Evolutionary conservation across 2,113 vertebrate species (phyloP).

Genomic region (Micromys minutus): DNA sequence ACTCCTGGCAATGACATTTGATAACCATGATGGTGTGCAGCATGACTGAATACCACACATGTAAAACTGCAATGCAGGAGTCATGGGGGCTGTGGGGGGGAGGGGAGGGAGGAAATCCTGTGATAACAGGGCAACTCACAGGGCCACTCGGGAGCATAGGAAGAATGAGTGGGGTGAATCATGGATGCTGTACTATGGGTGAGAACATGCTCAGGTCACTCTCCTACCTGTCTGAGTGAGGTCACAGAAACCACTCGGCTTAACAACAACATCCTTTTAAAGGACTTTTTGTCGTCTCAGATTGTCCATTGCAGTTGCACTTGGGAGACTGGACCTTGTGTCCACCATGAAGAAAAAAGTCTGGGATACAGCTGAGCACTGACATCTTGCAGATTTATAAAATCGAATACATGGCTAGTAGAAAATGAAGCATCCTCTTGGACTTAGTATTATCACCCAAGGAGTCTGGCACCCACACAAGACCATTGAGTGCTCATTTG

Average conservation of each 20-base stretch:
- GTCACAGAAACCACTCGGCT: slow-evolving; percentile 35
- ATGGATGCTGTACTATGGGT: fast-evolving
- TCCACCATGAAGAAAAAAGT: neutral
- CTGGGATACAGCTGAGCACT: neutral
- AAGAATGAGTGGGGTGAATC: neutral
- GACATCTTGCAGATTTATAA: neutral
- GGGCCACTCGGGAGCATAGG: neutral
- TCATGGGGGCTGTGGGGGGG: no score
- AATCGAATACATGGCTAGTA: neutral
- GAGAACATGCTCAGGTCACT: neutral
- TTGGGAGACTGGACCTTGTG: neutral
- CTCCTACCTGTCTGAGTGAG: neutral
- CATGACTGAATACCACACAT: neutral
- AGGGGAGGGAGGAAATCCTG: neutral
- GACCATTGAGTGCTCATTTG: neutral
- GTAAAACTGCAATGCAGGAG: neutral
- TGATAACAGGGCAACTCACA: neutral
- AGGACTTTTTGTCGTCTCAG: neutral
- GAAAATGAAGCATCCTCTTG: neutral
- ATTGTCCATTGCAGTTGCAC: neutral
- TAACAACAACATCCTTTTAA: neutral
- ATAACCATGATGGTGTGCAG: neutral
- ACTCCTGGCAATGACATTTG: fast-evolving
- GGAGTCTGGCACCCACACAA: neutral
- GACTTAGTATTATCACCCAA: neutral